Evolutionary conservation across 2,797 vertebrate species (phyloP), one percentile per base, ranked within the genome.

Genomic region (Syngnathus rostellatus): DNA sequence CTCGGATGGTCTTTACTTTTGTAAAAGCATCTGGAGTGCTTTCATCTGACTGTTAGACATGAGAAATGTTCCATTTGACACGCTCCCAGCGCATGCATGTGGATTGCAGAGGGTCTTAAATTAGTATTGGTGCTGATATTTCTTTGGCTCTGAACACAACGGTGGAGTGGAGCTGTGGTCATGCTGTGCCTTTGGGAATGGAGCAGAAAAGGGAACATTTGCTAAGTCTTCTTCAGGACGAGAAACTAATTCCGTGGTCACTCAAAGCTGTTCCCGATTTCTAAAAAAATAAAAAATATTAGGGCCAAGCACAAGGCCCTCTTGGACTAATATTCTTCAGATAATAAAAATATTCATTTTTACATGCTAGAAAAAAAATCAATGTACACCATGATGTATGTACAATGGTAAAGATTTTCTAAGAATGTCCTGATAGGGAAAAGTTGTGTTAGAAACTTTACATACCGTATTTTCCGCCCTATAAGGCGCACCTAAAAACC

Each of bases 101-200:
- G 3, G 61, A 69, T 66, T 66, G 68, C 46, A 12, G 21, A 45
- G 54, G 62, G 76, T 80, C 72, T 72, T 86, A 77, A 79, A 86
- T 86, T 84, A 77, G 80, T 69, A 50, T 37, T 39, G 68, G 67
- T 64, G 55, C 0, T 67, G 67, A 74, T 72, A 62, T 48, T 8
- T 17, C 6, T 39, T 12, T 66, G 54, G 7, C 53, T 69, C 53
- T 38, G 65, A 65, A 64, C 43, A 59, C 62, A 66, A 53, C 66
- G 51, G 37, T 65, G 62, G 41, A 54, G 68, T 72, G 73, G 68
- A 50, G 14, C 51, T 63, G 62, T 12, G 64, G 66, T 68, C 55
- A 67, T 11, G 8, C 45, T 55, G 50, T 59, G 23, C 45, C 45
- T 48, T n/a, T 50, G 48, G 14, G 23, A 25, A 46, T 17, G 48